Percentiles rank a stretch among this genome's conserved stretches.
Evolutionary conservation across 2,797 vertebrate species (phyloP).

Genomic region (Syngnathus rostellatus): DNA sequence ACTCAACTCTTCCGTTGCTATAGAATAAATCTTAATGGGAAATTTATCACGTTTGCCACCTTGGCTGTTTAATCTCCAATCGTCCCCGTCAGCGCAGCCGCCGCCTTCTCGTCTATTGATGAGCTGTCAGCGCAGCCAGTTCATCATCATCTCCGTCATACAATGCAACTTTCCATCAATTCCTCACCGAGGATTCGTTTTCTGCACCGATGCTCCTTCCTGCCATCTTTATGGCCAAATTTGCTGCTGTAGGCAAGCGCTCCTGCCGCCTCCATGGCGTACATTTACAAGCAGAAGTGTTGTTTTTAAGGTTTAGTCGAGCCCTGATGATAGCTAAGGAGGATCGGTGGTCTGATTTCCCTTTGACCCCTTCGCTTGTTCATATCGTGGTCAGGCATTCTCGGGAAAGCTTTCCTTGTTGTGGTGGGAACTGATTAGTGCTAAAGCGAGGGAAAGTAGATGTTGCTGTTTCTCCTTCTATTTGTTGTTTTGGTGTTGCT

Average conservation of each 20-base stretch:
- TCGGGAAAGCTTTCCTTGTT: not conserved
- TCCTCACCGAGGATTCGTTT: slow-evolving; percentile 20
- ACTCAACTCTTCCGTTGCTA: not conserved
- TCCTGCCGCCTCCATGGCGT: not conserved
- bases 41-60: slow-evolving; percentile 9
- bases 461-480: not conserved
- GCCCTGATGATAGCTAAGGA: not conserved
- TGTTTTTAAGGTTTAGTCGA: not conserved
- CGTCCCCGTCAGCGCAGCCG: slow-evolving; percentile 3
- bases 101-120: slow-evolving; percentile 31
- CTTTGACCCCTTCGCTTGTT: slow-evolving; percentile 3
- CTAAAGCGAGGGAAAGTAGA: not conserved
- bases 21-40: not conserved
- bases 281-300: not conserved
- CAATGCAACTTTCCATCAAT: slow-evolving; percentile 30
- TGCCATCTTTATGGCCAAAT: slow-evolving; percentile 15
- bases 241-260: slow-evolving; percentile 5
- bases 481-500: too few species aligned
- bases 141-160: slow-evolving; percentile 31
- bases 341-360: not conserved
- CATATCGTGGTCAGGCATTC: not conserved
- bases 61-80: slow-evolving; percentile 1
- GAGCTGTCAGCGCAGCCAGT: slow-evolving; percentile 39
- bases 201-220: slow-evolving; percentile 2
- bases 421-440: not conserved